These are phyloP conservation scores for Lagria hirta DNA, from an alignment of 2,888 invertebrate genomes.

Conservation along the genomic window DNA sequence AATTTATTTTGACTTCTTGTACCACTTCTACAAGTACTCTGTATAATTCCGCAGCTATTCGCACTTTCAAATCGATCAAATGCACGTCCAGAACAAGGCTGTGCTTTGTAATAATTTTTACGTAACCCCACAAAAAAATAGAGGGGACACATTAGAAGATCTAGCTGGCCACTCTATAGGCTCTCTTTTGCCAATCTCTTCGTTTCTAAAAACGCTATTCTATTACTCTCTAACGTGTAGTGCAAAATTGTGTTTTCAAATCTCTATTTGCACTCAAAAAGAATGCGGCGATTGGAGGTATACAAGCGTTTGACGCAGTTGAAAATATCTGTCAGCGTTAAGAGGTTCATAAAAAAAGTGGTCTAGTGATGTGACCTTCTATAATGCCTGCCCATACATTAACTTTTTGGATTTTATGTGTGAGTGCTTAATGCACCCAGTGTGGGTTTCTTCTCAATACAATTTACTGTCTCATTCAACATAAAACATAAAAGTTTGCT, in stretches of 20 bases:
- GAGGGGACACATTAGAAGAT: slow-evolving; percentile 1
- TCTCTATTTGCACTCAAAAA: slow-evolving; percentile 1
- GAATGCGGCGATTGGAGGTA: slow-evolving; percentile 1
- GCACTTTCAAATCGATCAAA: slow-evolving; percentile 11
- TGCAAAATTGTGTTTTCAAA: neutral
- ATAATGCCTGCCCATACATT: slow-evolving; percentile 6
- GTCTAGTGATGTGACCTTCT: slow-evolving; percentile 1
- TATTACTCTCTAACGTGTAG: neutral
- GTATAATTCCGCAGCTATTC: slow-evolving; percentile 14
- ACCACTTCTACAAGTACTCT: slow-evolving; percentile 14
- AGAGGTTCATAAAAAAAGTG: slow-evolving; percentile 6
- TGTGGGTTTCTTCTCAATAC: slow-evolving; percentile 3
- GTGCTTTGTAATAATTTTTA: slow-evolving; percentile 11
- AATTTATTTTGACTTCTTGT: slow-evolving; percentile 6
- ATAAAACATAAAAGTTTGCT: no score
- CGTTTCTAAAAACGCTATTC: slow-evolving; percentile 1
- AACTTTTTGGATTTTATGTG: neutral
- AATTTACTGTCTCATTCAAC: no score
- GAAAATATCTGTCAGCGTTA: slow-evolving; percentile 3
- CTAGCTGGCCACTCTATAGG: slow-evolving; percentile 1
- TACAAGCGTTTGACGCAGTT: slow-evolving; percentile 4
- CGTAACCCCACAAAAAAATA: slow-evolving; percentile 5
- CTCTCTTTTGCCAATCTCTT: slow-evolving; percentile 1
- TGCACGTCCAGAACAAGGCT: slow-evolving; percentile 9
- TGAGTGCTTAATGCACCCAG: slow-evolving; percentile 8